Base-by-base conservation (phyloP, 2,113 vertebrate genomes). In the Saccopteryx leptura region DNA sequence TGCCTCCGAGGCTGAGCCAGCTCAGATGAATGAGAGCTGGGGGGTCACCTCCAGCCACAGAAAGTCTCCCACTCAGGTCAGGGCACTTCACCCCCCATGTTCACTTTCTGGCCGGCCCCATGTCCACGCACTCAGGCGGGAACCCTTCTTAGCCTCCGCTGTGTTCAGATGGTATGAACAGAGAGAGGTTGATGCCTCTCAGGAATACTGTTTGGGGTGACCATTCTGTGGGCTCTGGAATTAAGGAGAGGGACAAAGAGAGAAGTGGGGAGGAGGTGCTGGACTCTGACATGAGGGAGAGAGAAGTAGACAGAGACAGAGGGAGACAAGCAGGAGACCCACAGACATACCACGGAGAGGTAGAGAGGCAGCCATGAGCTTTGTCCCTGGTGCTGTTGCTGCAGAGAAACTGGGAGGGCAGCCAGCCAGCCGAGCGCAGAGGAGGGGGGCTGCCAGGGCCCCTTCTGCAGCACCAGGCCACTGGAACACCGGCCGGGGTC, bases 371-470 rank as follows among this genome's bases (percentile, higher is more conserved):
- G 89, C 82, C 1, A 6, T 3, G 24, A 94, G 92, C 72, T 61
- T 66, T 72, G 31, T 66, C 84, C 71, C 52, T 31, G 33, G 9
- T 56, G 87, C 74, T 28, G 71, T 33, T 79, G 72, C 93, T 96
- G 96, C 97, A 56, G 91, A 95, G 93, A 94, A 90, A 54, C 72
- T 21, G 46, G 76, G 92, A 96, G 89, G 96, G 82, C 95, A 88
- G 93, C 50, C 93, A 87, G 96, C 61, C 94, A 91, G 92, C 90
- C 92, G 72, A 93, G 93, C 82, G 54, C 3, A 1, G 78, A 83
- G 90, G 2, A 56, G 93, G 72, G 89, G 88, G 56, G 87, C 68
- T 68, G 80, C 58, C 56, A 18, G 46, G 88, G 94, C 94, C 88
- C 93, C 91, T 63, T 69, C 90, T 31, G 1, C 90, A 21, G 60